A percentile compares a stretch with the other conserved stretches of the same genome.
Evolutionary conservation across 2,113 vertebrate genomes (phyloP).

Genomic region (Pseudorectes ferrugineus): DNA sequence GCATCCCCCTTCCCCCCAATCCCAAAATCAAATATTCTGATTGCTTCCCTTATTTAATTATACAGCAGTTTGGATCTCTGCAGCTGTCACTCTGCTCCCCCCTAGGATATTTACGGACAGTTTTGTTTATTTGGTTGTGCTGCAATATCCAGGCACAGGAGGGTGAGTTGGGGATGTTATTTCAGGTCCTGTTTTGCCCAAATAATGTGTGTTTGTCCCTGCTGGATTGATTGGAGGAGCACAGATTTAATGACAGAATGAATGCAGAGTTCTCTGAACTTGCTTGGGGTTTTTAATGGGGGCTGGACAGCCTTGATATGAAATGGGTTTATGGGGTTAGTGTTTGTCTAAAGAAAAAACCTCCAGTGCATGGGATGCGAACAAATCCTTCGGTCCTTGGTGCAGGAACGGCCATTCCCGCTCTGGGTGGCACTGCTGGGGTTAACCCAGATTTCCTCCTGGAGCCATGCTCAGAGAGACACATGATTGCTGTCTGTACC

Average conservation of each 20-base stretch:
- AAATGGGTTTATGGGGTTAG: background rate
- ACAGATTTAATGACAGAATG: background rate
- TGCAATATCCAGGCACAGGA: background rate
- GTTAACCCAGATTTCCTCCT: constrained; percentile 5
- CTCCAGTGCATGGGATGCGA: rapidly evolving
- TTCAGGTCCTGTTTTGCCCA: background rate
- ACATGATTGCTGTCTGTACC: background rate
- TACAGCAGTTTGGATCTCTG: background rate
- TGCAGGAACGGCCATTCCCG: background rate
- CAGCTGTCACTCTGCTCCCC: background rate
- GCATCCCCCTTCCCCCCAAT: background rate
- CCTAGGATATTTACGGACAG: background rate
- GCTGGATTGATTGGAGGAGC: background rate
- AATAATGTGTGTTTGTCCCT: background rate
- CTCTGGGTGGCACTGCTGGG: background rate
- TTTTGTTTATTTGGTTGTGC: background rate
- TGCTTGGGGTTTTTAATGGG: background rate
- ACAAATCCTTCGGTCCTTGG: background rate
- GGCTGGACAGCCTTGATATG: background rate
- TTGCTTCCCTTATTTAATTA: background rate
- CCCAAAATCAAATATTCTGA: background rate
- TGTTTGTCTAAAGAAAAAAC: rapidly evolving
- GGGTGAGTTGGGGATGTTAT: background rate
- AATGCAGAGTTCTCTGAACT: background rate
- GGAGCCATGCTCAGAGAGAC: background rate